Evolutionary conservation across 2,113 vertebrate genomes (phyloP), one percentile per base, ranked within the genome.

Genomic region (Hucho hucho): DNA sequence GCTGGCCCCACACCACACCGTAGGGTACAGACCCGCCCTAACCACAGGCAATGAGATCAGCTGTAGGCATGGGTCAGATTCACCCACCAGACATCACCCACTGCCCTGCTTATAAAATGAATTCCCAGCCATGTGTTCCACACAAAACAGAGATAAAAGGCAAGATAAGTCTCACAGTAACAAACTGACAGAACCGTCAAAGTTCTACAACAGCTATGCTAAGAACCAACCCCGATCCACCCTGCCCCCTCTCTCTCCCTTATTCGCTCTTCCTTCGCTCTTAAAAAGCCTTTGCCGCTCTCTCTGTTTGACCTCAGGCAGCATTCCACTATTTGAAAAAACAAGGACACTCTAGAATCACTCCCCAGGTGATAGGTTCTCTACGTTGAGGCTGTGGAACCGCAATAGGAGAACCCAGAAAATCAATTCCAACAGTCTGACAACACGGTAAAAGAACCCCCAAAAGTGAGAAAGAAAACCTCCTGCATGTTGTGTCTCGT

Each of bases 401-500:
- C 18, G 16, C 26, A 37, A 37, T 16, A 20, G 4, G 16, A n/a
- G 11, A 29, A 26, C 67, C 75, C 72, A 16, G 16, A 37, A 84
- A 70, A 75, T 81, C 69, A 70, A 80, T 68, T 73, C n/a, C 20
- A 75, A 73, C 24, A 20, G 28, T 28, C 65, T 28, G 64, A 69
- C n/a, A 80, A 80, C 32, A 1, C 65, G 18, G 56, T 64, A 53
- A 9, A 16, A 72, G 58, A 80, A 64, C 53, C 70, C 70, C 25
- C 56, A 72, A 80, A 80, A 2, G 64, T 1, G 20, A 74, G 22
- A 79, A 74, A 75, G 28, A 13, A 85, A 70, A 93, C 92, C 92
- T 93, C 91, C 88, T 91, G 88, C 92, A 93, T 93, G 90, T 88
- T 92, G 91, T 89, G 89, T 87, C 89, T 84, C 78, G 90, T 74